Evolutionary conservation across 2,797 vertebrate species (phyloP), one percentile per base, ranked within the genome.

Genomic region (Gorsachius magnificus): DNA sequence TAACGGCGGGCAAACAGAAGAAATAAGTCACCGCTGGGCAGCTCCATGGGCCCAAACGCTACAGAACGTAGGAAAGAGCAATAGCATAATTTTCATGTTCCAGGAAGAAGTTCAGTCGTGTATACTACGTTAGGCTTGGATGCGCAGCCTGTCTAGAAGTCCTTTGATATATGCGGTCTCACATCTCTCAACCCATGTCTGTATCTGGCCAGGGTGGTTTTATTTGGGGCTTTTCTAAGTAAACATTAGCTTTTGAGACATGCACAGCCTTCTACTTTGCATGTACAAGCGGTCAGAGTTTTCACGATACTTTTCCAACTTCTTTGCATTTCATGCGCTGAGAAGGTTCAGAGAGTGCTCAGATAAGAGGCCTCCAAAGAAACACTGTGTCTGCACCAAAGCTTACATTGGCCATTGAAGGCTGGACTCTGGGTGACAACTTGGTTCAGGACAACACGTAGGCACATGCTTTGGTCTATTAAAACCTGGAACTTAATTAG

Each of bases 401-500:
- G 26, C 25, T 74, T 56, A 45, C 16, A 17, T 18, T 76, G 72
- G 33, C 51, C 86, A 36, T 60, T 86, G 35, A 60, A 72, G 46
- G 9, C 50, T 68, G 46, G 50, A 76, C 61, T 86, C 41, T 26
- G 21, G 65, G 51, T 50, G 91, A 78, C 63, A 54, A n/a, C 79
- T 72, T 88, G 53, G 28, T 75, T 91, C 53, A 83, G 54, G 46
- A 90, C 57, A 90, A 61, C 69, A 69, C 0, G 1, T 65, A 86
- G 57, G 46, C 33, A 83, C 72, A 43, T 63, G 48, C 11, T 83
- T 88, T 0, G 1, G 43, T 58, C 71, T 92, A 24, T 81, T 94
- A 81, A 88, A 93, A 83, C 50, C 56, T 85, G 64, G 33, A 83
- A 70, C 19, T 22, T 86, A 75, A 88, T 91, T 94, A 90, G 69